Base-by-base conservation (phyloP, 2,113 vertebrate genomes). In the Myotis davidii region DNA sequence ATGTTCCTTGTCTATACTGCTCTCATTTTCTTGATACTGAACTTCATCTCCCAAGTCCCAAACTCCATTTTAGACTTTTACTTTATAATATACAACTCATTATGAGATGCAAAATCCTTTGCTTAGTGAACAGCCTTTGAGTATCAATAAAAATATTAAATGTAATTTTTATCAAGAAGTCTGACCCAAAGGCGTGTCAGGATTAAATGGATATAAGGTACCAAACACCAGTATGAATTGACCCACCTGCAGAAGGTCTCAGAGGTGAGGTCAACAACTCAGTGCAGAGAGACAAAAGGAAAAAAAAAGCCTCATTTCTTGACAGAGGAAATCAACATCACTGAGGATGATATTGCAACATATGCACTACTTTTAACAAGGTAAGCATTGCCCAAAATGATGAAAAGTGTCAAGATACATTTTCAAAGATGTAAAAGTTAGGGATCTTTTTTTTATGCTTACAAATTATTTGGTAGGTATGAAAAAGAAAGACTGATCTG, bases 111-210 rank as follows among this genome's bases (percentile, higher is more conserved):
- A 77, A 77, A 95, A 95, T 85, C 10, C 25, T 88, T 76, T 88
- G 73, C n/a, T 94, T 77, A 56, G 52, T 83, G 54, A 82, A 54
- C 39, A 92, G 13, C 13, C 52, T 96, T 85, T 88, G 32, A 82
- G 52, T 92, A 94, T 77, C 88, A 92, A 89, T 82, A 90, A 93
- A 32, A 90, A 87, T 69, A 9, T 69, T 91, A 70, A 95, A 72
- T 77, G 17, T 70, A 85, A 77, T 82, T 94, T 97, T 96, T 56
- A 50, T 86, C 56, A 50, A 72, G 9, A 8, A 77, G 20, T 17
- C 84, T 92, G 52, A 88, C 69, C 34, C 25, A 77, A 17, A 39
- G 16, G 42, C 27, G 18, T 81, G 27, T 73, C 64, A 88, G 42
- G 50, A 72, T 65, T 65, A 83, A 89, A 86, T 64, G n/a, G 88